Evolutionary conservation across 2,888 invertebrate species (phyloP).

Genomic region (Heliconius cydno): DNA sequence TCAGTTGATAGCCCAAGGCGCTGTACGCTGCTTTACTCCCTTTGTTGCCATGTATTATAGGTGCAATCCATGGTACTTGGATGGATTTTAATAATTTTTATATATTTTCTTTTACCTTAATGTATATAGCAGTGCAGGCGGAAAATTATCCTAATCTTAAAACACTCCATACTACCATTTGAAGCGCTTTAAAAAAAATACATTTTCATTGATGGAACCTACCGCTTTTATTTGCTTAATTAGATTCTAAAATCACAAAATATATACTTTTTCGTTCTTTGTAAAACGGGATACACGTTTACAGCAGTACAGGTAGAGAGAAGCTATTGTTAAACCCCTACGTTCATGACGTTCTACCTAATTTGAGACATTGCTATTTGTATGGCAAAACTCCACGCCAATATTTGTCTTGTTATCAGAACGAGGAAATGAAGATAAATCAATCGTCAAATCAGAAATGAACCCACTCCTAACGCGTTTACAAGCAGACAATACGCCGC

Average conservation of each 20-base stretch:
- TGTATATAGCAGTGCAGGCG: background rate
- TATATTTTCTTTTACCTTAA: background rate
- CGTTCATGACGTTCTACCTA: background rate
- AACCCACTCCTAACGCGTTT: background rate
- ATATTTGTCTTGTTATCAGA: no score
- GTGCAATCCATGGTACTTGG: constrained; percentile 35
- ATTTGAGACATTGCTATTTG: no score
- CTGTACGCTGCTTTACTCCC: constrained; percentile 57
- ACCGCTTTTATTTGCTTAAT: background rate
- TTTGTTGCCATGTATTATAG: constrained; percentile 53
- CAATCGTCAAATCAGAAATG: background rate
- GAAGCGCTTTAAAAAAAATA: background rate
- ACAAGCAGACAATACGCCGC: background rate
- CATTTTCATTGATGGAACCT: background rate
- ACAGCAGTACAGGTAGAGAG: no score
- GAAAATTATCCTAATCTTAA: background rate
- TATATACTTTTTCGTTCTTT: no score
- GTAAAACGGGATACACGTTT: no score
- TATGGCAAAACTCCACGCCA: no score
- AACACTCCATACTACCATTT: background rate
- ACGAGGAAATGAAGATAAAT: background rate
- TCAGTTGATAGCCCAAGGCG: constrained; percentile 52
- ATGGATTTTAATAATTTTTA: constrained; percentile 27
- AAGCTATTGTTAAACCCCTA: background rate
- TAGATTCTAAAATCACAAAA: no score